Base-by-base conservation (phyloP, 2,888 invertebrate genomes). In the Limnephilus marmoratus region DNA sequence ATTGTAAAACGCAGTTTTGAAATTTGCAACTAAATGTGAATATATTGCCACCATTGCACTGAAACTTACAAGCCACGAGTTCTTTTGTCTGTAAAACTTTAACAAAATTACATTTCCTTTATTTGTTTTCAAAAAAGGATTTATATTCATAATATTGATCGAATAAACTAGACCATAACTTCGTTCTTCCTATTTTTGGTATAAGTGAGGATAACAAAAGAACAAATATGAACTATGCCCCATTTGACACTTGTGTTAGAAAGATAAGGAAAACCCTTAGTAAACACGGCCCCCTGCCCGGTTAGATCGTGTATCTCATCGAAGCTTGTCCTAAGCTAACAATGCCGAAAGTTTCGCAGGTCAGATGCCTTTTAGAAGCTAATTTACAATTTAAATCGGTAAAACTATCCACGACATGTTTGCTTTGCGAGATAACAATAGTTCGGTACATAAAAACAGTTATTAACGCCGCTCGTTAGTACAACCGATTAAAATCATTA, bases 311-410 rank as follows among this genome's bases (percentile, higher is more conserved):
- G 45, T 85, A 82, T 82, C 82, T 31, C 34, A 82, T 82, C 82
- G 82, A 34, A 18, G 82, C 82, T 34, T 18, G 82, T 82, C 86
- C 86, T 86, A 86, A 86, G 49, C 41, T n/a, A 86, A 86, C 86
- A 86, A 45, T 49, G 18, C 24, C 29, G 18, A 45, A 86, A 86
- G 45, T 86, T 45, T 45, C 86, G 5, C 24, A 24, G 49, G 86
- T 49, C 45, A 86, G n/a, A 18, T 15, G 86, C 86, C 86, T 83
- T 37, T 83, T 37, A 37, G 3, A 37, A 37, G 24, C 68, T 11
- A 68, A 68, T 24, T 24, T 68, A n/a, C 24, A 68, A 68, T 68
- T 68, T 31, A 82, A 34, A 82, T 82, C 82, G 31, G 82, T 82
- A 34, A 82, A 82, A 82, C 34, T 82, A 82, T 82, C 34, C 82